phyloP scores from a whole-genome alignment of 2,113 vertebrate genomes.

The Noctilio leporinus region DNA sequence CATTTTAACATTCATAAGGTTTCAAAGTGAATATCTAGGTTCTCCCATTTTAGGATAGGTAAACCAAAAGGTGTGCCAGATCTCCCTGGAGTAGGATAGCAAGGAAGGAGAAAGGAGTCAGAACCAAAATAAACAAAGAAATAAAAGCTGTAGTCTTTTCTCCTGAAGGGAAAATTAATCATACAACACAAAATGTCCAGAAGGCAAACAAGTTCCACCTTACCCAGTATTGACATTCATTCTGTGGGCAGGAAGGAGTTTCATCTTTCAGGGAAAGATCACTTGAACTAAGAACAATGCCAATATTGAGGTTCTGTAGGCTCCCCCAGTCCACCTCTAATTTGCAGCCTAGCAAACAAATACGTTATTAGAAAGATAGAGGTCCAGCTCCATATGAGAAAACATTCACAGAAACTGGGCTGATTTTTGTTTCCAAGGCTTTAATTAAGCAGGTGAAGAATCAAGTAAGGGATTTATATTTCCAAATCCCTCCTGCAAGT shows the following conservation, averaged over 20 bases:
- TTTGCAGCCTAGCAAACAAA: neutral
- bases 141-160: neutral
- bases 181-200: neutral
- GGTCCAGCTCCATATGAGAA: neutral
- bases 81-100: neutral
- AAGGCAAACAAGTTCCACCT: neutral
- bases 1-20: neutral
- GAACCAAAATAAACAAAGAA: no score
- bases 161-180: neutral
- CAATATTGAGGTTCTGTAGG: neutral
- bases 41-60: neutral
- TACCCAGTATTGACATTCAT: neutral
- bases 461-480: neutral
- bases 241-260: neutral
- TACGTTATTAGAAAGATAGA: neutral
- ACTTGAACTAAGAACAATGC: neutral
- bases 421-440: neutral
- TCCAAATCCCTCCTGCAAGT: neutral
- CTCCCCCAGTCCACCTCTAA: neutral
- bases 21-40: neutral
- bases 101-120: neutral
- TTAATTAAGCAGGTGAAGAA: neutral
- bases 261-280: neutral
- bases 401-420: neutral
- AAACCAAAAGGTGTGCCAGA: neutral